Base-by-base conservation (phyloP, 2,113 vertebrate species). In the Hippocampus mohnikei region DNA sequence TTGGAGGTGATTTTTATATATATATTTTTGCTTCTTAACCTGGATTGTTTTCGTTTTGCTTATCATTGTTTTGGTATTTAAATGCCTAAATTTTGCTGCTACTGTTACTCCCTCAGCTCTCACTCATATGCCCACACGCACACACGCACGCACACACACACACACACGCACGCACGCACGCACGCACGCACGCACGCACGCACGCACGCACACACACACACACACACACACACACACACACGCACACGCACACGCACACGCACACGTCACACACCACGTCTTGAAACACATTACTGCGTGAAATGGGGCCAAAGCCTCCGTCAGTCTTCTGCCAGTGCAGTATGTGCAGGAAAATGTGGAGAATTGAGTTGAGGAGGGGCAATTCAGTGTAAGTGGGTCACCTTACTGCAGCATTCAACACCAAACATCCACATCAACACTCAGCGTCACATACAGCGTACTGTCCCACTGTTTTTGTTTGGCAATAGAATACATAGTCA, bases 311-410 rank as follows among this genome's bases (percentile, higher is more conserved):
- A 91, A 87, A 80, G 79, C 85, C 81, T 88, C 84, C 78, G 82
- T 73, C 70, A 59, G 73, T 87, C 84, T 85, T 74, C 67, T 70
- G 79, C 55, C 74, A 76, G 77, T 75, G 81, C 80, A 70, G 78
- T 72, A 66, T 80, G 76, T 83, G 70, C 64, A 64, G 50, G 66
- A 67, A 73, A 48, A 23, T 74, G 75, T 77, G 73, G 41, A 75
- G 70, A 66, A 62, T 74, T 69, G 64, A 74, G 71, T 69, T 64
- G 33, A 60, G 56, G 70, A 48, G 67, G 71, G 68, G 75, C 64
- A n/a, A 84, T 60, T 79, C 70, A 71, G 75, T 85, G 83, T 85
- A 92, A 92, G 79, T 92, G 90, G 91, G 91, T 92, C 91, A 92
- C 87, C 84, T 88, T 87, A 82, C 79, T 86, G 83, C 86, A 78